A percentile compares a stretch with the other conserved stretches of the same genome.
phyloP scores from a whole-genome alignment of 2,113 vertebrate species.

The Amphiprion percula region DNA sequence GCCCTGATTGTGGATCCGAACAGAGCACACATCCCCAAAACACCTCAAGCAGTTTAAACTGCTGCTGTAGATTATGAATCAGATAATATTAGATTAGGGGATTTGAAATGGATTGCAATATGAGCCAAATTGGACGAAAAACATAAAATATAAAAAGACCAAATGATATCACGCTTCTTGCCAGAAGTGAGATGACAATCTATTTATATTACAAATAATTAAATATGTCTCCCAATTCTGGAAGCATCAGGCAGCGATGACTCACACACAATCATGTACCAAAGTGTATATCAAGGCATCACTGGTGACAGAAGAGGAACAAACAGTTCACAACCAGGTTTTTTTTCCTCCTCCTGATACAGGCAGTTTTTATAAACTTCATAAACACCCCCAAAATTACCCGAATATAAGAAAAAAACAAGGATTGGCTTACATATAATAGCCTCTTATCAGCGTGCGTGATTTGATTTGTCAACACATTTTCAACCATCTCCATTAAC shows the following conservation, averaged over 20 bases:
- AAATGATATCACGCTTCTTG: background rate
- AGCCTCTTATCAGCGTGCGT: conserved; percentile 9
- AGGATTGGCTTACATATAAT: conserved; percentile 1
- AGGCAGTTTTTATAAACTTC: conserved; percentile 5
- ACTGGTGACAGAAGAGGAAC: background rate
- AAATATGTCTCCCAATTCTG: background rate
- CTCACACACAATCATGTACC: background rate
- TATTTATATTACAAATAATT: conserved; percentile 17
- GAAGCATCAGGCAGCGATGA: background rate
- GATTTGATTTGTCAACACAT: conserved; percentile 71
- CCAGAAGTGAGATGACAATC: conserved; percentile 15
- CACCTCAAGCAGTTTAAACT: background rate
- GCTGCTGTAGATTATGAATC: background rate
- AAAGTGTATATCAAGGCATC: background rate
- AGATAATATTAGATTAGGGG: conserved; percentile 9
- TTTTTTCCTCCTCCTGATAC: background rate
- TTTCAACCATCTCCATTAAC: conserved; percentile 52
- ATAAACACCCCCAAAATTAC: background rate
- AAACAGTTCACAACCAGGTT: background rate
- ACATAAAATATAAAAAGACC: background rate
- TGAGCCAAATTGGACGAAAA: conserved; percentile 3
- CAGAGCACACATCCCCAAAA: conserved; percentile 1
- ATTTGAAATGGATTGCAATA: conserved; percentile 5
- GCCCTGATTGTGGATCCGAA: background rate
- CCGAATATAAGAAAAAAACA: conserved; percentile 9